These are phyloP conservation scores for Caretta caretta DNA, from an alignment of 2,113 vertebrate species.

Conservation along the genomic window DNA sequence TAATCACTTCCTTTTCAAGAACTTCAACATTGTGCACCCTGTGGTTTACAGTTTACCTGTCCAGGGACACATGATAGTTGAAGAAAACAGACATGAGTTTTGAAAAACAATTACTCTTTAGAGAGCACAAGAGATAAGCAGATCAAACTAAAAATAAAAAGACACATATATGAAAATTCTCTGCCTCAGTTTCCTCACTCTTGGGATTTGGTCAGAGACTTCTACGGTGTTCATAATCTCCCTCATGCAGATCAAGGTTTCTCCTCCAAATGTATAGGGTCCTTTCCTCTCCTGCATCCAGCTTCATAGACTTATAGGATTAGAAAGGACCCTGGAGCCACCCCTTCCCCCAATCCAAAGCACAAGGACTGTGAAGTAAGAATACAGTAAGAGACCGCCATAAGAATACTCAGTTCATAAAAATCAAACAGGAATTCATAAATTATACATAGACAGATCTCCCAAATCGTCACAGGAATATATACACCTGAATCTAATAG, in stretches of 20 bases:
- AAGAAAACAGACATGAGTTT: not conserved
- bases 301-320: not conserved
- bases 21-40: not conserved
- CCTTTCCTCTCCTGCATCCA: not conserved
- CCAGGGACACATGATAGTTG: not conserved
- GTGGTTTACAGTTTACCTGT: not conserved
- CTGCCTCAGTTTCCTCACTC: not conserved
- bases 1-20: not conserved
- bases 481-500: accelerated
- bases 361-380: not conserved
- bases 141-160: not conserved
- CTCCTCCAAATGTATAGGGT: not conserved
- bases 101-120: not conserved
- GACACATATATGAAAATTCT: not conserved
- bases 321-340: not conserved
- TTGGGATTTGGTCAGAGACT: not conserved
- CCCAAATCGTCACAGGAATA: not conserved
- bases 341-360: not conserved
- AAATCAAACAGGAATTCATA: not conserved
- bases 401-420: not conserved
- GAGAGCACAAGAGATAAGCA: not conserved
- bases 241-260: not conserved
- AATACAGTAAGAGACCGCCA: not conserved
- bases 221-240: not conserved
- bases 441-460: not conserved